A percentile compares a stretch with the other conserved stretches of the same genome.
These are phyloP conservation scores for Glossosoma conforme DNA, from an alignment of 1,140 invertebrate species.

Conservation along the genomic window DNA sequence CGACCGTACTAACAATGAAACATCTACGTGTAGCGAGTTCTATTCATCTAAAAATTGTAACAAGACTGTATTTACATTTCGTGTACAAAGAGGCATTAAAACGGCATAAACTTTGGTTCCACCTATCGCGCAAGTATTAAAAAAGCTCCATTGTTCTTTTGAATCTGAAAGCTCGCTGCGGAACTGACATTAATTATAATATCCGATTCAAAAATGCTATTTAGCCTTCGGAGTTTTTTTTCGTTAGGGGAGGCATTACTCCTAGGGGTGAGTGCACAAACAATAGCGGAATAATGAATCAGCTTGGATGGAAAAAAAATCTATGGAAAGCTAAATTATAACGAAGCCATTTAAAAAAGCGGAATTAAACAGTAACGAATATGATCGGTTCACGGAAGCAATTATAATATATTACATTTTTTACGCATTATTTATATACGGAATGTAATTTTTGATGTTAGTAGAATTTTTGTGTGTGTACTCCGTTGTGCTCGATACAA, in stretches of 20 bases:
- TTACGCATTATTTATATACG: too few species aligned
- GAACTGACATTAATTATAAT: constrained; percentile 56
- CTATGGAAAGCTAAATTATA: constrained; percentile 2
- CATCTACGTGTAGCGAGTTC: not conserved
- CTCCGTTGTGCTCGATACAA: too few species aligned
- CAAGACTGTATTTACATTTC: constrained; percentile 28
- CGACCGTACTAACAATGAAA: not conserved
- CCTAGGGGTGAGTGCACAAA: constrained; percentile 28
- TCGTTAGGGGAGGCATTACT: constrained; percentile 18
- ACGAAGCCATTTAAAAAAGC: constrained; percentile 14
- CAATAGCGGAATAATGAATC: constrained; percentile 31
- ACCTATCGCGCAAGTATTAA: constrained; percentile 10
- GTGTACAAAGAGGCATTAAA: constrained; percentile 23
- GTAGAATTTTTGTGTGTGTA: too few species aligned
- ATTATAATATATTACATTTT: too few species aligned
- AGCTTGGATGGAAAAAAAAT: constrained; percentile 15
- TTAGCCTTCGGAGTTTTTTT: constrained; percentile 39
- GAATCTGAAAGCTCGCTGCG: constrained; percentile 41
- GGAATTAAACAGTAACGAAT: constrained; percentile 9
- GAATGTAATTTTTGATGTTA: too few species aligned
- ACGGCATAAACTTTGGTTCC: constrained; percentile 22
- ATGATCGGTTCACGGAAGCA: too few species aligned
- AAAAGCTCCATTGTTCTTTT: constrained; percentile 27
- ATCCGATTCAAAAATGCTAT: constrained; percentile 54
- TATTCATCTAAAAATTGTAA: constrained; percentile 24